Base-by-base conservation (phyloP, 1,140 invertebrate species). In the Gryllus bimaculatus region DNA sequence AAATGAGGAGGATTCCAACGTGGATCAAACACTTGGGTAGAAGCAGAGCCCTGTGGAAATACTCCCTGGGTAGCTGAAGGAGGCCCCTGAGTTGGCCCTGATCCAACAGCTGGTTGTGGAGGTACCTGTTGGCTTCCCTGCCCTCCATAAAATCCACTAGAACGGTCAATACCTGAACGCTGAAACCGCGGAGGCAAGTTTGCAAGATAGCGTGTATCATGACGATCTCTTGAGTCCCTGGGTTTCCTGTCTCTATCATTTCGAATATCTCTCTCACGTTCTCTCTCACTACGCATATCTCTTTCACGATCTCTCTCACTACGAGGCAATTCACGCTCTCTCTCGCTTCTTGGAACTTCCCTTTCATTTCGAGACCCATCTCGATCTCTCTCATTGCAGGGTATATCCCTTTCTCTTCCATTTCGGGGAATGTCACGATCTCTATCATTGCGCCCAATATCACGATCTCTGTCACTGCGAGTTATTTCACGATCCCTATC, bases 141-240 rank as follows among this genome's bases (percentile, higher is more conserved):
- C 86, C 86, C 83, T 86, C 83, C 88, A 21, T 54, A 79, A 39
- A 74, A 76, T 47, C 74, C 75, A 21, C 86, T 86, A 81, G 85
- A 84, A 66, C 86, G 83, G 77, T 85, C 86, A 81, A 89, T 88
- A 82, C 92, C 91, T 82, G 94, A 93, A 82, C 93, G 94, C 84
- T 94, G 91, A 85, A 97, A 96, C 74, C 79, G 48, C 66, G 95
- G 95, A 49, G 95, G 94, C 81, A 96, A 88, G 86, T 94, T 93
- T 90, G 82, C 92, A 90, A 12, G 91, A 91, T 82, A 92, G 93
- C 13, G 87, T 89, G 4, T 88, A 74, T 86, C 85, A 48, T 84
- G 82, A 18, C 81, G 84, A 78, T 84, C 85, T 81, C 80, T 82
- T 81, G 78, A 18, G 80, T 73, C 74, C 78, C 75, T 74, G 80